phyloP scores from a whole-genome alignment of 2,888 invertebrate genomes.

The Theodoxus fluviatilis region DNA sequence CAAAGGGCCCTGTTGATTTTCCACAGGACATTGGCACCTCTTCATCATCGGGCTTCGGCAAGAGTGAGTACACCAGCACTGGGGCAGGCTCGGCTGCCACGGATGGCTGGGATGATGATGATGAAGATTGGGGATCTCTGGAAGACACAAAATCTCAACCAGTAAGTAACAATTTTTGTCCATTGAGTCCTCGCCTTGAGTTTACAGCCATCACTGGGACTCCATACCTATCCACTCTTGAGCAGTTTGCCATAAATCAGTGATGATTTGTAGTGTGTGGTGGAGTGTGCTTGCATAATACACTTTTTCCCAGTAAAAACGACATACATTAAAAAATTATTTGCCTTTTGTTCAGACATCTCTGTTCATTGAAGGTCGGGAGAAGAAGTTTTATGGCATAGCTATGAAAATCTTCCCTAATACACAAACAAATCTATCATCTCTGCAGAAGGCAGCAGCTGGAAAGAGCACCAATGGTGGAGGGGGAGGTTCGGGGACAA shows the following conservation, averaged over 20 bases:
- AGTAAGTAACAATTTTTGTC: conserved; percentile 12
- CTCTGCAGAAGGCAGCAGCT: conserved; percentile 20
- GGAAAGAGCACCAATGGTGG: conserved; percentile 32
- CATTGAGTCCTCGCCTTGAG: background rate
- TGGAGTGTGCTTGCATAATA: no score
- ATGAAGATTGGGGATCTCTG: conserved; percentile 58
- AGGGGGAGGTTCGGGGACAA: no score
- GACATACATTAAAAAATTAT: no score
- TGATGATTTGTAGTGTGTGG: no score
- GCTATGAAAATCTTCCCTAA: no score
- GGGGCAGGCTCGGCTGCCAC: conserved; percentile 4
- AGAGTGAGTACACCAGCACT: background rate
- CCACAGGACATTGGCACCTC: background rate
- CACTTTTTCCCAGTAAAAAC: no score
- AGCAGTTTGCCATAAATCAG: background rate
- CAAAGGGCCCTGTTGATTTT: background rate
- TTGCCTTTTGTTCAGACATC: no score
- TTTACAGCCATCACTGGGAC: background rate
- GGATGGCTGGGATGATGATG: conserved; percentile 41
- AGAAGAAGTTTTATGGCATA: no score
- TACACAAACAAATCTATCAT: no score
- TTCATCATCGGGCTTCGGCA: background rate
- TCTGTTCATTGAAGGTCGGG: conserved; percentile 3
- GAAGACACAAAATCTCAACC: conserved; percentile 42
- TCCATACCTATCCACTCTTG: background rate